Percentiles rank a stretch among this genome's conserved stretches.
These are phyloP conservation scores for Discoglossus pictus DNA, from an alignment of 2,797 vertebrate genomes.

Conservation along the genomic window DNA sequence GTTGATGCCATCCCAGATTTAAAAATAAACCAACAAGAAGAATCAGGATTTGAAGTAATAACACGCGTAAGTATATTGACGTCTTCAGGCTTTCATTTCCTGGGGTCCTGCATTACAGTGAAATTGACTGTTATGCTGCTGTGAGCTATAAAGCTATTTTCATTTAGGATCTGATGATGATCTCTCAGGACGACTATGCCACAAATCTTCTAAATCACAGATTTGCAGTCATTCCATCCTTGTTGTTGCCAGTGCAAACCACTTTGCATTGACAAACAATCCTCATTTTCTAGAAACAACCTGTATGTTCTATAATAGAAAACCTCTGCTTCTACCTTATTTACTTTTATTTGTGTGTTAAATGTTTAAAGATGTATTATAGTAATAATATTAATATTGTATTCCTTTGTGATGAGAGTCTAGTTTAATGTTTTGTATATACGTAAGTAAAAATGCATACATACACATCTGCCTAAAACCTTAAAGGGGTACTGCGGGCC, in stretches of 20 bases:
- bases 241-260: conserved; percentile 15
- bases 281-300: not conserved
- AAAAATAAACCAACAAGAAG: conserved; percentile 94
- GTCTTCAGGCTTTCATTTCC: conserved; percentile 26
- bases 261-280: conserved; percentile 20
- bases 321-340: no score
- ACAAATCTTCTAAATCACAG: conserved; percentile 3
- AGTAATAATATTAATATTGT: no score
- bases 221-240: conserved; percentile 11
- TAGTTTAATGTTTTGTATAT: no score
- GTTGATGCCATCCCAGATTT: conserved; percentile 88
- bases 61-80: conserved; percentile 82
- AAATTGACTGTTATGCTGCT: conserved; percentile 27
- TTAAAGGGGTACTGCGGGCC: no score
- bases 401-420: no score
- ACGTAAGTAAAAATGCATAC: no score
- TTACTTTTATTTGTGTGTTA: no score
- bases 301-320: conserved; percentile 14
- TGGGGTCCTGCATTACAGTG: conserved; percentile 2
- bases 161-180: conserved; percentile 24
- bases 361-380: no score
- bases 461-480: no score
- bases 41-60: conserved; percentile 95
- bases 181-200: conserved; percentile 23
- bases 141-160: conserved; percentile 22